A percentile compares a stretch with the other conserved stretches of the same genome.
These are phyloP conservation scores for Microplitis demolitor DNA, from an alignment of 1,140 invertebrate species.

Conservation along the genomic window DNA sequence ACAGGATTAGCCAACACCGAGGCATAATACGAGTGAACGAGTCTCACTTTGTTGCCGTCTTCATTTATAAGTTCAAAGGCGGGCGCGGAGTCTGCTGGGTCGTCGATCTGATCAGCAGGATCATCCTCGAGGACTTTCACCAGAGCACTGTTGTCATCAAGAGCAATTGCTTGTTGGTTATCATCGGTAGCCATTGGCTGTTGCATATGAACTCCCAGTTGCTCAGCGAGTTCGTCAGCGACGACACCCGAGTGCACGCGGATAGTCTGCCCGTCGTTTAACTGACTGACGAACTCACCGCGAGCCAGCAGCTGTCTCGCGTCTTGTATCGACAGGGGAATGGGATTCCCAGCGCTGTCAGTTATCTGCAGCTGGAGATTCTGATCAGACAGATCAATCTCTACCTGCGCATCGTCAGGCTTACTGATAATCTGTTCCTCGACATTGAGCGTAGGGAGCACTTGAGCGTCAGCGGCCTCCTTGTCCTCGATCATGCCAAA, in stretches of 20 bases:
- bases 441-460: constrained; percentile 41
- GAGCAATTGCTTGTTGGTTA: constrained; percentile 3
- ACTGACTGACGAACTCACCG: constrained; percentile 59
- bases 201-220: constrained; percentile 38
- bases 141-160: constrained; percentile 45
- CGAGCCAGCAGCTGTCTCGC: constrained; percentile 63
- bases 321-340: constrained; percentile 71
- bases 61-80: constrained; percentile 59
- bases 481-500: constrained; percentile 52
- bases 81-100: constrained; percentile 51
- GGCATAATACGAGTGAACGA: constrained; percentile 57
- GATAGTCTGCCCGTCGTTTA: constrained; percentile 53
- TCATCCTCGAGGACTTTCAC: constrained; percentile 49
- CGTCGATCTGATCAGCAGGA: constrained; percentile 46
- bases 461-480: constrained; percentile 32
- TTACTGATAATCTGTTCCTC: constrained; percentile 37
- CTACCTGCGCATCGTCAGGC: constrained; percentile 31
- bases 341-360: constrained; percentile 71
- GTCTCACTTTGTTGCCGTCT: constrained; percentile 60
- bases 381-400: constrained; percentile 45
- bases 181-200: constrained; percentile 32
- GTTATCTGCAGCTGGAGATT: constrained; percentile 64
- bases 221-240: constrained; percentile 37
- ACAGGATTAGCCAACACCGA: too few relatives aligned
- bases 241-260: constrained; percentile 47